Conservation (phyloP, 1,140 invertebrate genomes). For the Drosophila bocqueti region DNA sequence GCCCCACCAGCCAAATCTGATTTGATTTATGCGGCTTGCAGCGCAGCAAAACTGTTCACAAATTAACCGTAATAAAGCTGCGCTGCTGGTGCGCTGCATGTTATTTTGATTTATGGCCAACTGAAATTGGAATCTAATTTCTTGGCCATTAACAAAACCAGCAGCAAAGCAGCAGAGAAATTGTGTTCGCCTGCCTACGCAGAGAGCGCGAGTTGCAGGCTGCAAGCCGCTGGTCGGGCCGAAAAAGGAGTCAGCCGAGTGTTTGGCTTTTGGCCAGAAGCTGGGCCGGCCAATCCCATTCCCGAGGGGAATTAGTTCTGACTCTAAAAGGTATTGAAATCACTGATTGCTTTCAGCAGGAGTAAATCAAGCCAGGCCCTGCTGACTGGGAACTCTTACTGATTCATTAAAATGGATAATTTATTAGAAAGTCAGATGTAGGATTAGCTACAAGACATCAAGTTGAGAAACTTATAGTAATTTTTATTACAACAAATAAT, state of each 20-base stretch:
- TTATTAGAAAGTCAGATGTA: constrained; percentile 3
- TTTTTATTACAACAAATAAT: neutral
- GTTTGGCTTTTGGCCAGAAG: constrained; percentile 17
- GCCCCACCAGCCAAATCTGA: constrained; percentile 36
- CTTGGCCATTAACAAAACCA: constrained; percentile 81
- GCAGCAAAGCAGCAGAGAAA: constrained; percentile 54
- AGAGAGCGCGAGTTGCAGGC: constrained; percentile 17
- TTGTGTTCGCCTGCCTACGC: constrained; percentile 64
- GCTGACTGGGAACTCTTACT: constrained; percentile 8
- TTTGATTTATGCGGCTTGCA: constrained; percentile 71
- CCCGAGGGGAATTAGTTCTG: constrained; percentile 40
- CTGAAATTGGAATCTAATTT: constrained; percentile 81
- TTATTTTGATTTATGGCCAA: constrained; percentile 75
- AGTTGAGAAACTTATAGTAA: neutral
- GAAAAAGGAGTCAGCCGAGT: constrained; percentile 26
- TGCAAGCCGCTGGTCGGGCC: neutral
- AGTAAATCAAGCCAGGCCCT: constrained; percentile 25
- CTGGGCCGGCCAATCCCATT: constrained; percentile 19
- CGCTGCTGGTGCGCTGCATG: constrained; percentile 32
- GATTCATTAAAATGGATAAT: constrained; percentile 32
- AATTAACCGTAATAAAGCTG: constrained; percentile 80
- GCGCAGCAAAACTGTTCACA: constrained; percentile 77
- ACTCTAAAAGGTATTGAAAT: constrained; percentile 24
- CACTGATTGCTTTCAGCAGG: constrained; percentile 22
- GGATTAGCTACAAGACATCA: neutral